Evolutionary conservation across 2,888 invertebrate genomes (phyloP).

Genomic region (Dicyrtoma fusca): DNA sequence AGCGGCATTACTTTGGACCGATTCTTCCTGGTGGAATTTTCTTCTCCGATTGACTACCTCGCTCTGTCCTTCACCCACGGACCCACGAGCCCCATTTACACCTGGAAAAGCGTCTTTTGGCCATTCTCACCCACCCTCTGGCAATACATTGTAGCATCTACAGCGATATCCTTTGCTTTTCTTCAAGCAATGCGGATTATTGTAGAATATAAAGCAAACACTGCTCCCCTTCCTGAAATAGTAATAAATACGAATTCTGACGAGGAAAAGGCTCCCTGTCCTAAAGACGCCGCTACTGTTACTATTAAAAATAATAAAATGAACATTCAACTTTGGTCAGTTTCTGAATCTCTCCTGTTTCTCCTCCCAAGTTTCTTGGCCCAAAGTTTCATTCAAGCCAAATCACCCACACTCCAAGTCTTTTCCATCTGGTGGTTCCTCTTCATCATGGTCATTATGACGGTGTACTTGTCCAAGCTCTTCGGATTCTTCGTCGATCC

Average conservation of each 20-base stretch:
- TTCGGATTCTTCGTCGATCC: background rate
- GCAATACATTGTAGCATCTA: background rate
- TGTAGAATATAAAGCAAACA: too few species aligned
- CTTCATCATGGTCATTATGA: constrained; percentile 9
- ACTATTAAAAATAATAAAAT: too few species aligned
- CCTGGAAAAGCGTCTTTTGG: constrained; percentile 12
- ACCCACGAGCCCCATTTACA: background rate
- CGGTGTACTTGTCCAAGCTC: constrained; percentile 1
- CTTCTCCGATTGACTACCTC: background rate
- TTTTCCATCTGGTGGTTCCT: constrained; percentile 2
- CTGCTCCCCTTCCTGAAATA: too few species aligned
- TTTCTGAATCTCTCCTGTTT: background rate
- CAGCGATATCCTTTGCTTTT: background rate
- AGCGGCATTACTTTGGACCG: background rate
- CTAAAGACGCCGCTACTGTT: too few species aligned
- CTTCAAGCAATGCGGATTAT: background rate
- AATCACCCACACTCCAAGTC: background rate
- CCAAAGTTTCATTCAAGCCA: background rate
- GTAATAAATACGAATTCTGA: too few species aligned
- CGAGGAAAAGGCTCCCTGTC: too few species aligned
- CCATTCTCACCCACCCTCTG: background rate
- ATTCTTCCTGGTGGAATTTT: background rate
- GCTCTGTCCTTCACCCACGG: background rate
- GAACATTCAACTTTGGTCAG: too few species aligned
- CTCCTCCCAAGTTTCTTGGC: background rate